Percentiles rank a stretch among this genome's conserved stretches.
Evolutionary conservation across 2,888 invertebrate species (phyloP).

Genomic region (Callosobruchus maculatus): DNA sequence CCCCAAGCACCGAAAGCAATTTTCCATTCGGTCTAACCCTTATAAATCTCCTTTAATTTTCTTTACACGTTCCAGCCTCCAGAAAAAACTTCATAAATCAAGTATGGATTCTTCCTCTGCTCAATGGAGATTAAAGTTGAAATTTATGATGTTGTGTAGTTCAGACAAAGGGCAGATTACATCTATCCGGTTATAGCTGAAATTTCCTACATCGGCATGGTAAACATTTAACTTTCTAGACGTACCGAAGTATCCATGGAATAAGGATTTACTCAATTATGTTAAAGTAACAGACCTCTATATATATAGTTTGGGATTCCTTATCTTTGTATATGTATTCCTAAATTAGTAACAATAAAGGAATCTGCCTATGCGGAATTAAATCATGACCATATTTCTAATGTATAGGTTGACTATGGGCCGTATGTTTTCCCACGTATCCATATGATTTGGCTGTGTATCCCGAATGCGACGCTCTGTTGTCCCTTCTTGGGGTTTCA

Average conservation of each 20-base stretch:
- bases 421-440: too few relatives aligned
- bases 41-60: background rate
- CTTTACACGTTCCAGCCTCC: background rate
- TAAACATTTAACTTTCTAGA: background rate
- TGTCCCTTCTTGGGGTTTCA: too few relatives aligned
- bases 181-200: slow-evolving; percentile 19
- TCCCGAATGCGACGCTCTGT: too few relatives aligned
- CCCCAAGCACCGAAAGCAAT: background rate
- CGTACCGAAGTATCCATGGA: background rate
- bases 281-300: too few relatives aligned
- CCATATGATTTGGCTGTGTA: too few relatives aligned
- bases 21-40: background rate
- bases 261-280: too few relatives aligned
- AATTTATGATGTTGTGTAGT: slow-evolving; percentile 35
- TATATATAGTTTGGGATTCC: too few relatives aligned
- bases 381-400: too few relatives aligned
- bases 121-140: slow-evolving; percentile 24
- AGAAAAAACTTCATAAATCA: slow-evolving; percentile 15
- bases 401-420: too few relatives aligned
- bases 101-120: slow-evolving; percentile 19
- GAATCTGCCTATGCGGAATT: too few relatives aligned
- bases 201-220: background rate
- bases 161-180: slow-evolving; percentile 37
- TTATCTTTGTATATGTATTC: too few relatives aligned
- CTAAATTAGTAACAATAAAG: too few relatives aligned